Base-by-base conservation (phyloP, 2,113 vertebrate species). In the Microcebus griseorufus region DNA sequence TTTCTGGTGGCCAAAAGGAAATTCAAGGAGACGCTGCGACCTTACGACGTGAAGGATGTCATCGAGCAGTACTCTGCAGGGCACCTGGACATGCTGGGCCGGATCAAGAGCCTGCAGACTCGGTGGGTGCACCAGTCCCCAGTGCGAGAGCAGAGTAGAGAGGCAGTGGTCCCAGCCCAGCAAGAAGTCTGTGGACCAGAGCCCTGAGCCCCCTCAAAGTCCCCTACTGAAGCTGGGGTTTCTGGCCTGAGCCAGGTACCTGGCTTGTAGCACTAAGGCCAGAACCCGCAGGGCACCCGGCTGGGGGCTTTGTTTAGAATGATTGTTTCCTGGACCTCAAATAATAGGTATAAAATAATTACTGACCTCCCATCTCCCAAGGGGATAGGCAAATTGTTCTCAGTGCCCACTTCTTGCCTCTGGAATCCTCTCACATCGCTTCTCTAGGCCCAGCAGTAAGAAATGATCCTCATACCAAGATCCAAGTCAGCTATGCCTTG, bases 1-100 rank as follows among this genome's bases (percentile, higher is more conserved):
- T 99, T 99, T 98, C 98, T 99, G 83, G 99, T 99, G 97, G 99
- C 99, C 96, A 99, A 99, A 98, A 99, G 99, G 97, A 99, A 99
- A 98, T 99, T 99, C 98, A 99, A 99, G 98, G 99, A 99, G 98
- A 99, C 99, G 0, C 95, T 99, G 97, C 99, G 99, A 65, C 99
- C 99, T 0, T 99, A 99, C 0, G 99, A 99, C 0, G 99, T 99
- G 93, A 99, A 99, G 98, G 99, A 99, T 0, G 99, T 99, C 97
- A 99, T 99, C 1, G 99, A 99, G 98, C 99, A 99, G 98, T 99
- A 99, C 98, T 99, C 99, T 0, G 99, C 99, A 0, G 99, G 99
- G 73, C 99, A 99, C 98, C 98, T 99, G 97, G 99, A 99, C 97
- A 99, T 99, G 99, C 99, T 99, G 96, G 99, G 99, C 86, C 98